Evolutionary conservation across 2,888 invertebrate genomes (phyloP).

Genomic region (Psylliodes chrysocephalus): DNA sequence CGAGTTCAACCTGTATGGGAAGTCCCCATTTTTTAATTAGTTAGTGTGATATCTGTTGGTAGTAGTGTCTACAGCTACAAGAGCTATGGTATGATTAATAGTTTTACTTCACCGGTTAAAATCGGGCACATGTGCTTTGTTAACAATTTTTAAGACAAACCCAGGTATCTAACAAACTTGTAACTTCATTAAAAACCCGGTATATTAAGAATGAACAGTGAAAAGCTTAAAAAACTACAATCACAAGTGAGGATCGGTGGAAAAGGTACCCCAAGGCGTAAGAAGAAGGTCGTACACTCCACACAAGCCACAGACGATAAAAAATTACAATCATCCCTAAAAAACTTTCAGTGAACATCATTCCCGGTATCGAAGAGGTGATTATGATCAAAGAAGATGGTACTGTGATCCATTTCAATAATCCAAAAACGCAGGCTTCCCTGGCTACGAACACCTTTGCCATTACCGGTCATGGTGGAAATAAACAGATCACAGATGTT

Average conservation of each 20-base stretch:
- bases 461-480: constrained; percentile 98
- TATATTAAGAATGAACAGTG: constrained; percentile 84
- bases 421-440: constrained; percentile 99
- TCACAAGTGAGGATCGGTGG: constrained; percentile 97
- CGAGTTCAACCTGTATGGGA: too few relatives aligned
- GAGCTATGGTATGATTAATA: too few relatives aligned
- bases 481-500: constrained; percentile 99
- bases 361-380: constrained; percentile 99
- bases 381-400: constrained; percentile 99
- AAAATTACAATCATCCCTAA: constrained; percentile 98
- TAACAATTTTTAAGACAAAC: constrained; percentile 38
- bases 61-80: too few relatives aligned
- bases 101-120: constrained; percentile 63
- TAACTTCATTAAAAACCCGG: constrained; percentile 36
- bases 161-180: constrained; percentile 41
- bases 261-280: constrained; percentile 98
- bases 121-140: constrained; percentile 67
- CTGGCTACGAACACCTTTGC: constrained; percentile 99
- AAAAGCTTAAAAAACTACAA: constrained; percentile 94
- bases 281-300: constrained; percentile 99
- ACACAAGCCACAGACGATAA: constrained; percentile 99
- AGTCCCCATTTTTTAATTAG: too few relatives aligned
- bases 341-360: constrained; percentile 97
- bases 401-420: constrained; percentile 99
- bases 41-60: too few relatives aligned